Conservation (phyloP, 2,888 invertebrate species). For the Microdon myrmicae region DNA sequence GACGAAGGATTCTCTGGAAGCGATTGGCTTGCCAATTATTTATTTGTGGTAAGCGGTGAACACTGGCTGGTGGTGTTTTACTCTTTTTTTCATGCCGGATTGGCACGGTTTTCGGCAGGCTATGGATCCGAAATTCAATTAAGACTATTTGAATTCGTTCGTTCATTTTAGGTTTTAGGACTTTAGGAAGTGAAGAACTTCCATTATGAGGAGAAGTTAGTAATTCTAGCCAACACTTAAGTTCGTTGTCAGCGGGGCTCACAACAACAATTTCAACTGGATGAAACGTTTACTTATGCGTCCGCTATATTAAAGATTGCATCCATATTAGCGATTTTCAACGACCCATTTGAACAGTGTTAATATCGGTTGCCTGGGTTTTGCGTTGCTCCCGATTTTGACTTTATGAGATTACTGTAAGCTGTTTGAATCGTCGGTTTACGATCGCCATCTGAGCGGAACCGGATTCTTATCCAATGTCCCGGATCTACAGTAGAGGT, state of each 20-base stretch:
- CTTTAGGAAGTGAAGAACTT: slow-evolving; percentile 20
- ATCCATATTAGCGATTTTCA: too few species aligned
- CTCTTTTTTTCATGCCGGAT: neutral
- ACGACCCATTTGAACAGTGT: too few species aligned
- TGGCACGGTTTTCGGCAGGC: slow-evolving; percentile 14
- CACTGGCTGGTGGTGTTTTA: slow-evolving; percentile 2
- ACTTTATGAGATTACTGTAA: too few species aligned
- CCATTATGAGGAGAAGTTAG: too few species aligned
- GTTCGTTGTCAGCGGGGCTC: too few species aligned
- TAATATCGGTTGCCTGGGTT: too few species aligned
- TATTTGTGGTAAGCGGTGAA: slow-evolving; percentile 22
- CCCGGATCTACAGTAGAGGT: neutral
- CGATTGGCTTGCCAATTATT: slow-evolving; percentile 34
- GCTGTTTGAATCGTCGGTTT: too few species aligned
- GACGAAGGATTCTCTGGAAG: slow-evolving; percentile 29
- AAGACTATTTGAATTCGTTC: slow-evolving; percentile 12
- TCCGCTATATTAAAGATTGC: too few species aligned
- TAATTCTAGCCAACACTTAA: too few species aligned
- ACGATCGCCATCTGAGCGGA: neutral
- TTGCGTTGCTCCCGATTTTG: too few species aligned
- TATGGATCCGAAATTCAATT: slow-evolving; percentile 26
- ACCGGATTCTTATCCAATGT: slow-evolving; percentile 2
- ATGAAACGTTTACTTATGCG: too few species aligned
- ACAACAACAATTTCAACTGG: too few species aligned
- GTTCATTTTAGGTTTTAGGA: neutral